phyloP scores from a whole-genome alignment of 2,113 vertebrate species.

The Cisticola juncidis region DNA sequence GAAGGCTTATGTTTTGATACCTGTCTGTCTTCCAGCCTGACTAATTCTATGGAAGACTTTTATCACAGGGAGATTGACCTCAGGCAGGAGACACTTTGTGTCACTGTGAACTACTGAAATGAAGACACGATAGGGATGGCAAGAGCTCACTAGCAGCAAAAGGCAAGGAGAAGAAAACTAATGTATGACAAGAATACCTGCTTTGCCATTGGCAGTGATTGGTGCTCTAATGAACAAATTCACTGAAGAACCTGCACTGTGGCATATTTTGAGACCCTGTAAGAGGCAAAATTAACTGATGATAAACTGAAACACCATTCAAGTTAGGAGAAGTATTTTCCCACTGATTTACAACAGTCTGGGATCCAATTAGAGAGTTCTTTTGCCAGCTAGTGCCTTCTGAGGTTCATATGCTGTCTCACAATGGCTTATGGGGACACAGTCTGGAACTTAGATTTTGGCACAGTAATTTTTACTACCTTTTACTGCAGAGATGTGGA shows the following conservation, averaged over 20 bases:
- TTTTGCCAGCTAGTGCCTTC: background rate
- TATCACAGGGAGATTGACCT: conserved; percentile 47
- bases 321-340: background rate
- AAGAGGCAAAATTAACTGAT: conserved; percentile 13
- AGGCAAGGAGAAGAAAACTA: conserved; percentile 8
- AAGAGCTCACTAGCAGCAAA: conserved; percentile 1
- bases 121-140: background rate
- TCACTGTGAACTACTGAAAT: conserved; percentile 20
- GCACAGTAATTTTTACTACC: background rate
- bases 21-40: conserved; percentile 41
- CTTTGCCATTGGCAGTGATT: background rate
- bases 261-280: background rate
- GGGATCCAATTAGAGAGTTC: background rate
- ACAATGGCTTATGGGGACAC: background rate
- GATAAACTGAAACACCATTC: conserved; percentile 24
- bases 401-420: background rate
- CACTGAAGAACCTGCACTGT: background rate
- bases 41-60: conserved; percentile 35
- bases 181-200: background rate
- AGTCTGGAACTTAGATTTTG: background rate
- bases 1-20: background rate
- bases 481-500: background rate
- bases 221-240: background rate
- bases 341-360: background rate
- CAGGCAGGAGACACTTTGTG: conserved; percentile 44